phyloP scores from a whole-genome alignment of 2,888 invertebrate genomes.

The Callyntrura guangdongensis region DNA sequence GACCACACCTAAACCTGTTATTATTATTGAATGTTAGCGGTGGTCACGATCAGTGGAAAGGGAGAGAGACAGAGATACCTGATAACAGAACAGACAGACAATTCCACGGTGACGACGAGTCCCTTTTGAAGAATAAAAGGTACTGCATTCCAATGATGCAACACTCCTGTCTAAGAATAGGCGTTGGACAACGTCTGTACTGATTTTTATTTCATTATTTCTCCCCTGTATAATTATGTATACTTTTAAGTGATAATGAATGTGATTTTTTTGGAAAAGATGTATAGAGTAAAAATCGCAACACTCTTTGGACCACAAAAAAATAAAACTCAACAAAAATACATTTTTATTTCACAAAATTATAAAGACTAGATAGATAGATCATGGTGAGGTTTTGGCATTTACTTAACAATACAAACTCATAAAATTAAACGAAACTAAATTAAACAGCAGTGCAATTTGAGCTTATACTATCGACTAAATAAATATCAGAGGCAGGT shows the following conservation, averaged over 20 bases:
- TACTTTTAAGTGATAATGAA: constrained; percentile 6
- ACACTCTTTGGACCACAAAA: neutral
- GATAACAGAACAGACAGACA: neutral
- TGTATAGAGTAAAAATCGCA: neutral
- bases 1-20: constrained; percentile 42
- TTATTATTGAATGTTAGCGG: neutral
- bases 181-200: neutral
- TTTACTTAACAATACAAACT: neutral
- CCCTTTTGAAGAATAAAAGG: neutral
- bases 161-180: neutral
- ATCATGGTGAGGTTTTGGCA: neutral
- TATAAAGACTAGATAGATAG: constrained; percentile 8
- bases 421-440: constrained; percentile 18
- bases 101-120: neutral
- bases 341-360: constrained; percentile 18
- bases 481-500: constrained; percentile 1
- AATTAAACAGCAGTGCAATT: constrained; percentile 1
- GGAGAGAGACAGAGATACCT: neutral
- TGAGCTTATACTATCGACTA: neutral
- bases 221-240: neutral
- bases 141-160: constrained; percentile 7
- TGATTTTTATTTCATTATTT: neutral
- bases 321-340: neutral
- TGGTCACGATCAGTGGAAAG: neutral
- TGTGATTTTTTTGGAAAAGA: neutral